Percentiles rank a stretch among this genome's conserved stretches.
Evolutionary conservation across 2,113 vertebrate genomes (phyloP).

Genomic region (Charina bottae): DNA sequence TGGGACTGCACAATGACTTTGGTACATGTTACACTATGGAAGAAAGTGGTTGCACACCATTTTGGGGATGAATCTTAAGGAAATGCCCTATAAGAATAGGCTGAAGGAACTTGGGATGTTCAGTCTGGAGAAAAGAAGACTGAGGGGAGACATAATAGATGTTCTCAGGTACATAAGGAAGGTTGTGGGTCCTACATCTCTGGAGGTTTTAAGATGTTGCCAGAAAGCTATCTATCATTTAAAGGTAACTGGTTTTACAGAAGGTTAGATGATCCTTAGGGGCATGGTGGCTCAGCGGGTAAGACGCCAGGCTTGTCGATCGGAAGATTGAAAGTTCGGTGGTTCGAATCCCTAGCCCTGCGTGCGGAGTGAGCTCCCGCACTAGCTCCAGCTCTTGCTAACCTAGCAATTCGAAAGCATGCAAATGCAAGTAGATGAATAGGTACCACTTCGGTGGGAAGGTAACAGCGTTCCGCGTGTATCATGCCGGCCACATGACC

Average conservation of each 20-base stretch:
- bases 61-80: neutral
- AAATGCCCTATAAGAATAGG: neutral
- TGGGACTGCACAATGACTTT: neutral
- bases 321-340: no score
- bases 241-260: neutral
- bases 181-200: neutral
- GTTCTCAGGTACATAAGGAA: neutral
- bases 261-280: neutral
- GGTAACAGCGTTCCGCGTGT: no score
- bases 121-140: neutral
- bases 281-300: no score
- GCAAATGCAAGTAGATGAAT: no score
- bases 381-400: no score
- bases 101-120: neutral
- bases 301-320: no score
- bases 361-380: no score
- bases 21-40: neutral
- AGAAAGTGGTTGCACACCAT: neutral
- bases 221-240: neutral
- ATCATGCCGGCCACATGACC: no score
- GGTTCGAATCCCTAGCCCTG: no score
- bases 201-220: neutral
- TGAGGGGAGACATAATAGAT: neutral
- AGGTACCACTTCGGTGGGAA: no score
- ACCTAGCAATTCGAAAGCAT: no score